Evolutionary conservation across 2,113 vertebrate genomes (phyloP).

Genomic region (Phyllopteryx taeniolatus): DNA sequence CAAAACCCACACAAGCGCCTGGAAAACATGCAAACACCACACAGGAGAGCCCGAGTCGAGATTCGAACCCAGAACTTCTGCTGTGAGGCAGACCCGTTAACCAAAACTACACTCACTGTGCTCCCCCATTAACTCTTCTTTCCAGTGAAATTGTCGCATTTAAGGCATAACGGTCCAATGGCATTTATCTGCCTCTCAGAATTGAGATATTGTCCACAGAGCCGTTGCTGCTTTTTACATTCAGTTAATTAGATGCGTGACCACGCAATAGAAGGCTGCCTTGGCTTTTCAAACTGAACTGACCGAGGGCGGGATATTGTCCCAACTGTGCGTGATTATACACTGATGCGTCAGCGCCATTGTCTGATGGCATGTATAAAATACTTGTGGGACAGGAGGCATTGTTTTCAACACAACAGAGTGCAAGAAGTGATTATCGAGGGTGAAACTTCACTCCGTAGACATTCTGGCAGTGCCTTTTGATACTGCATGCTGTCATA

Average conservation of each 20-base stretch:
- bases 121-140: not conserved
- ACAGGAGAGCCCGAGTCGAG: not conserved
- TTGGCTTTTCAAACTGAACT: not conserved
- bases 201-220: not conserved
- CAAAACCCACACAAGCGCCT: no score
- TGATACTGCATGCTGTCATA: not conserved
- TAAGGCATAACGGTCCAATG: no score
- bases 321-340: not conserved
- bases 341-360: not conserved
- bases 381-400: not conserved
- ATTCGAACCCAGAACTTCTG: not conserved
- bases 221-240: not conserved
- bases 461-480: not conserved
- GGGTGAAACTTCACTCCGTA: not conserved
- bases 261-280: not conserved
- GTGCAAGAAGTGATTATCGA: not conserved
- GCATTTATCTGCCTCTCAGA: no score
- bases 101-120: not conserved
- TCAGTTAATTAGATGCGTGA: not conserved
- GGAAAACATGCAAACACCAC: no score
- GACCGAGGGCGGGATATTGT: not conserved
- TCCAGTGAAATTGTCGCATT: not conserved
- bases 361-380: not conserved
- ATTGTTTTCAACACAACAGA: not conserved
- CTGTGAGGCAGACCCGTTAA: not conserved